phyloP scores from a whole-genome alignment of 2,113 vertebrate species.

The Tachuris rubrigastra region DNA sequence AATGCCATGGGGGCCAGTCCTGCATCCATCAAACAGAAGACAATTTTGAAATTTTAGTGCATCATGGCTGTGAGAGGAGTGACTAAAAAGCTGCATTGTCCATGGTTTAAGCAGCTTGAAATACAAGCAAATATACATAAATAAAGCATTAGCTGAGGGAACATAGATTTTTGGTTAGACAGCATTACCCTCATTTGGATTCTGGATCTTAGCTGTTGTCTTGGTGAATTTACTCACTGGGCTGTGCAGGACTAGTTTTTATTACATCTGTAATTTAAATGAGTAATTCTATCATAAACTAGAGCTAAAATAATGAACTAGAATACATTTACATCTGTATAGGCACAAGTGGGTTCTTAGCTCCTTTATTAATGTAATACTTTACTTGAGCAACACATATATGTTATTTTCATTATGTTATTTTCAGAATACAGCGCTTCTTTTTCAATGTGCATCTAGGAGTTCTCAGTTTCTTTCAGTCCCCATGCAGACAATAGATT shows the following conservation, averaged over 20 bases:
- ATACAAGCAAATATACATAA: not conserved
- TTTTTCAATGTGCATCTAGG: not conserved
- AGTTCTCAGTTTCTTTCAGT: not conserved
- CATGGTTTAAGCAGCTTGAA: not conserved
- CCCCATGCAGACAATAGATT: not conserved
- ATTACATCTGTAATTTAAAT: conserved; percentile 27
- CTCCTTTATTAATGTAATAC: conserved; percentile 17
- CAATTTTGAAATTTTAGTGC: not conserved
- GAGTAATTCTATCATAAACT: not conserved
- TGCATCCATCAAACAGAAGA: not conserved
- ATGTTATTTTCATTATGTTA: too few relatives aligned
- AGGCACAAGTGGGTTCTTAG: not conserved
- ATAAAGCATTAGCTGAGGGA: not conserved
- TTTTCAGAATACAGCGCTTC: not conserved
- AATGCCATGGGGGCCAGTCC: rapidly evolving
- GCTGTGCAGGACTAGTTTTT: not conserved
- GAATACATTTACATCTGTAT: not conserved
- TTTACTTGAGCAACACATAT: not conserved
- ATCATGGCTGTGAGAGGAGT: not conserved
- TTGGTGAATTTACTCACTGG: conserved; percentile 1
- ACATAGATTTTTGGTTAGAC: not conserved
- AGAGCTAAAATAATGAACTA: not conserved
- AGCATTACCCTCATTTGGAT: not conserved
- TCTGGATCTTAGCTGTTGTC: not conserved
- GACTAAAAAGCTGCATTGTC: not conserved